Conservation (phyloP, 2,888 invertebrate species). For the Drosophila glabriapex region DNA sequence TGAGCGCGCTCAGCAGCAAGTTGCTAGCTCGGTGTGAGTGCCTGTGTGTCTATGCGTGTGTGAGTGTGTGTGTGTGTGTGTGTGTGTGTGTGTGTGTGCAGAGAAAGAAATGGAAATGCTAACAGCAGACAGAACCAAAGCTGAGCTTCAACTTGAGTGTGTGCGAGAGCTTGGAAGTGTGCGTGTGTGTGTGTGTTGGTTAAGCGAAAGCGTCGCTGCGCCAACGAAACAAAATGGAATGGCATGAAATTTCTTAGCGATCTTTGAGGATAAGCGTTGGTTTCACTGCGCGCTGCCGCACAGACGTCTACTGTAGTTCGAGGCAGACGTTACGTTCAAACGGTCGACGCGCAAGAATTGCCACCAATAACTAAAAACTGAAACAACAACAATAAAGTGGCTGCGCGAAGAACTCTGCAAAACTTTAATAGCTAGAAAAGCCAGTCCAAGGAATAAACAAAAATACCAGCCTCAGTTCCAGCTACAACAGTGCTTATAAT, state of each 20-base stretch:
- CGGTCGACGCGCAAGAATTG: constrained; percentile 77
- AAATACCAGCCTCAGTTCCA: neutral
- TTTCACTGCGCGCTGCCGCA: constrained; percentile 83
- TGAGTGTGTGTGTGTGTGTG: constrained; percentile 10
- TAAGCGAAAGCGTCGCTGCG: constrained; percentile 73
- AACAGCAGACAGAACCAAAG: constrained; percentile 61
- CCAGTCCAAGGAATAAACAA: constrained; percentile 1
- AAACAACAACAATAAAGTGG: constrained; percentile 26
- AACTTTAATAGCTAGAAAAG: constrained; percentile 11
- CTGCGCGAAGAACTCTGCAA: constrained; percentile 32
- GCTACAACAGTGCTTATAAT: constrained; percentile 12
- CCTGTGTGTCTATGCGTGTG: constrained; percentile 8
- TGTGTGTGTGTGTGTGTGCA: constrained; percentile 27
- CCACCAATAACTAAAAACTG: constrained; percentile 28
- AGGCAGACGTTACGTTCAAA: constrained; percentile 82
- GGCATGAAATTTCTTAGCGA: constrained; percentile 81
- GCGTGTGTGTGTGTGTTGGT: constrained; percentile 32
- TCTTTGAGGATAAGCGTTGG: constrained; percentile 84
- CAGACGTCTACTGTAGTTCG: constrained; percentile 84
- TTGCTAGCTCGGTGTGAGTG: constrained; percentile 4
- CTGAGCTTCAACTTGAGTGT: constrained; percentile 42
- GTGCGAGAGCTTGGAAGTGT: constrained; percentile 9
- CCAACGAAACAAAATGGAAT: constrained; percentile 76
- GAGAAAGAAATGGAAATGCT: constrained; percentile 66
- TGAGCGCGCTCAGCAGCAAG: constrained; percentile 36